Percentiles rank a stretch among this genome's conserved stretches.
Conservation (phyloP, 1,140 invertebrate species). For the Diploscapter pachys region DNA sequence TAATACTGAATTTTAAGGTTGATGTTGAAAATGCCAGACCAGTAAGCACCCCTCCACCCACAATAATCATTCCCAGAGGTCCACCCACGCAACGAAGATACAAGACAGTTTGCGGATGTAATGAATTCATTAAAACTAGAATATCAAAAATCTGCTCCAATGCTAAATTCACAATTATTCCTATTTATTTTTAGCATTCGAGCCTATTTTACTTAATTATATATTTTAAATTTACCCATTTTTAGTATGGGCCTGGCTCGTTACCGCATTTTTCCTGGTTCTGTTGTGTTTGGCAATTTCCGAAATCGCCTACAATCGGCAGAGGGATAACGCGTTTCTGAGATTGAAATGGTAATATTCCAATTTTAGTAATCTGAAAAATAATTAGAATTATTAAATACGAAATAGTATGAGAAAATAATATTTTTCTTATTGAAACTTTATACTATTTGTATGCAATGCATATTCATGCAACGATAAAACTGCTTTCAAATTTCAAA, state of each 20-base stretch:
- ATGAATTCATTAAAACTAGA: neutral
- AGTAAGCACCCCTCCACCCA: neutral
- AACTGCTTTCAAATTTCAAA: neutral
- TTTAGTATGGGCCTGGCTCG: constrained; percentile 50
- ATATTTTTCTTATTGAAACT: no score
- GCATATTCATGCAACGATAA: neutral
- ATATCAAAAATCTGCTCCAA: neutral
- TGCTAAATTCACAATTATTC: neutral
- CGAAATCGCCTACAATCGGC: constrained; percentile 56
- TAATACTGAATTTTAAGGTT: neutral
- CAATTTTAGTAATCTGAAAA: no score
- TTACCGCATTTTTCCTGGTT: constrained; percentile 51
- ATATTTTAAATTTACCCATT: neutral
- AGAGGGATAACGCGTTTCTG: constrained; percentile 56
- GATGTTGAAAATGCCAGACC: constrained; percentile 9
- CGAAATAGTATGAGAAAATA: no score
- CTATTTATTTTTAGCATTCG: neutral
- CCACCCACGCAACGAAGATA: neutral
- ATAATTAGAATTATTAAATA: no score
- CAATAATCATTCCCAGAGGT: constrained; percentile 11
- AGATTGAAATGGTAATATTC: constrained; percentile 46
- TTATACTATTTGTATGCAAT: no score
- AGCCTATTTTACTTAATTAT: neutral
- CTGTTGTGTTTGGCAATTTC: constrained; percentile 50
- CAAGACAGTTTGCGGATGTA: constrained; percentile 11